phyloP scores from a whole-genome alignment of 2,797 vertebrate genomes.

The Scleropages formosus region DNA sequence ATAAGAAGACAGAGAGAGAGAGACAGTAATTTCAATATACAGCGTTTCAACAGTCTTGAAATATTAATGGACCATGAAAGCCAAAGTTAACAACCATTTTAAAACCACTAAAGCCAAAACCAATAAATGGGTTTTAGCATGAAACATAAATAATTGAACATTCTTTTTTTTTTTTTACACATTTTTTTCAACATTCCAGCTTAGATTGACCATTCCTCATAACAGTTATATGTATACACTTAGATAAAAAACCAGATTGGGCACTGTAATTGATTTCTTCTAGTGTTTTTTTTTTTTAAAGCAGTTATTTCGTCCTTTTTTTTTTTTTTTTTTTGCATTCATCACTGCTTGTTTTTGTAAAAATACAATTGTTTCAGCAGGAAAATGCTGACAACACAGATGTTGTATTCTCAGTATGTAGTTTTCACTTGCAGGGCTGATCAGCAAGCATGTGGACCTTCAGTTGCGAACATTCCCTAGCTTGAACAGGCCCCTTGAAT shows the following conservation, averaged over 20 bases:
- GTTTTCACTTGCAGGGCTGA: background rate
- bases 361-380: too few relatives aligned
- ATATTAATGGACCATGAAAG: constrained; percentile 7
- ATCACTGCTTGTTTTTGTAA: background rate
- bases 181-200: background rate
- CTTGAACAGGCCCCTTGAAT: constrained; percentile 80
- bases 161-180: background rate
- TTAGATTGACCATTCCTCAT: background rate
- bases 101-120: background rate
- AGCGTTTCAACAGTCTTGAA: background rate
- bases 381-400: background rate
- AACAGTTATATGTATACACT: background rate
- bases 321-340: background rate
- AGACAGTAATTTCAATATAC: background rate
- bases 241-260: background rate
- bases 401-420: background rate
- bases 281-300: background rate
- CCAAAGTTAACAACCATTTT: background rate
- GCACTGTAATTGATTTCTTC: too few relatives aligned
- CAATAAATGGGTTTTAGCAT: background rate
- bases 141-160: background rate
- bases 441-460: constrained; percentile 77
- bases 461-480: constrained; percentile 93
- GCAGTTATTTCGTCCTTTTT: too few relatives aligned
- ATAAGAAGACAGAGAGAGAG: background rate